Base-by-base conservation (phyloP, 2,113 vertebrate species). In the Grallaria varia region DNA sequence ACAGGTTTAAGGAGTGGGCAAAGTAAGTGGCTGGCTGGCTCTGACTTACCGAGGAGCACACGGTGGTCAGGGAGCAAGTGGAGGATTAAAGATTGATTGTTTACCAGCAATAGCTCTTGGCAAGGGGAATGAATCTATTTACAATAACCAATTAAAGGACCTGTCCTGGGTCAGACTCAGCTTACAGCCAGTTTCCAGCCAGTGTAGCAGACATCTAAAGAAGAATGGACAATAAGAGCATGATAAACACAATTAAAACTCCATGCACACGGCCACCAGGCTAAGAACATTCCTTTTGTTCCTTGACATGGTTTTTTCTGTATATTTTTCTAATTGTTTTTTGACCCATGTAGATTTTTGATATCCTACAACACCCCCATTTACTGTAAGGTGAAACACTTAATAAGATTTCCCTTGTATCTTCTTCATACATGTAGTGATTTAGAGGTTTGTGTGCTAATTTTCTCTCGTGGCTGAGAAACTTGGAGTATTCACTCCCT, bases 41-140 rank as follows among this genome's bases (percentile, higher is more conserved):
- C 33, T 8, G n/a, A n/a, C 74, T 69, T 28, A 33, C 74, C 50
- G 8, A 64, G 80, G 30, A 66, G 47, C 55, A 52, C 47, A 0
- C 16, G 50, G 59, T 56, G 59, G 72, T 84, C 63, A 93, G 76
- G 59, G 50, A 42, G 76, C 50, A 86, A 82, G 35, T n/a, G 52
- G 86, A 24, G 81, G 66, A 64, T 7, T 17, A n/a, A 59, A 87
- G 80, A 89, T 90, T 92, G 90, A 74, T 59, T 44, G 64, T 55
- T 81, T 94, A 74, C 88, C 90, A 93, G 92, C 86, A 88, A 71
- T 63, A 89, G 89, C 68, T 87, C 80, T 86, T 95, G 91, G 76
- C 91, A 74, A 81, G 86, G 81, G 64, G 59, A 92, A 63, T 20
- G 35, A 55, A 75, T 90, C 90, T 90, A 77, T 93, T 93, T 95